Conservation (phyloP, 1,140 invertebrate species). For the Campodea augens region DNA sequence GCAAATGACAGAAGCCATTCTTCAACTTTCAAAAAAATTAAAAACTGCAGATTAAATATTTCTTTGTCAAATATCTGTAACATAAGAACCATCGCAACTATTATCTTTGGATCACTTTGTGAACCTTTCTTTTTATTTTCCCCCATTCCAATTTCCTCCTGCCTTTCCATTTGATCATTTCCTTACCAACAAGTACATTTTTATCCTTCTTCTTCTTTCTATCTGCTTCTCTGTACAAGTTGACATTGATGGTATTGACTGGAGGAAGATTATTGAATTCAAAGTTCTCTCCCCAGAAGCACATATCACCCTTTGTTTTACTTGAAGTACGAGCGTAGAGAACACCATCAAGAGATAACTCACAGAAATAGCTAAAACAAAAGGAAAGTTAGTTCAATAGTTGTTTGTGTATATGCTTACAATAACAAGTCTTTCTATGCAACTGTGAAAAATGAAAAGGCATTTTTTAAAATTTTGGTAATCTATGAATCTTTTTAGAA, state of each 20-base stretch:
- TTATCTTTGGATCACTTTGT: too few relatives aligned
- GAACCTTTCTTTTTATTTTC: too few relatives aligned
- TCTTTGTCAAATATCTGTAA: too few relatives aligned
- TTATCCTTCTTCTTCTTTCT: constrained; percentile 81
- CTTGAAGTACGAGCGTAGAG: constrained; percentile 78
- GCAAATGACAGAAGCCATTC: too few relatives aligned
- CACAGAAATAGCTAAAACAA: constrained; percentile 63
- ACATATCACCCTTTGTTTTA: constrained; percentile 73
- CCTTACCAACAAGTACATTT: constrained; percentile 59
- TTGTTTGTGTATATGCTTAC: not conserved
- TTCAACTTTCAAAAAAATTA: too few relatives aligned
- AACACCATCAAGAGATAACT: constrained; percentile 71
- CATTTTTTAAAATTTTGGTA: too few relatives aligned
- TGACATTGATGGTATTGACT: constrained; percentile 62
- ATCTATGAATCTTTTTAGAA: too few relatives aligned
- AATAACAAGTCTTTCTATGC: not conserved
- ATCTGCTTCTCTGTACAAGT: constrained; percentile 75
- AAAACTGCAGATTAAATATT: too few relatives aligned
- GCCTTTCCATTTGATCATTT: too few relatives aligned
- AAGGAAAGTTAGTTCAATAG: constrained; percentile 6
- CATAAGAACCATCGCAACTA: too few relatives aligned
- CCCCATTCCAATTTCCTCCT: too few relatives aligned
- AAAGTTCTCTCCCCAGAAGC: constrained; percentile 95
- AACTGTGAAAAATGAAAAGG: too few relatives aligned
- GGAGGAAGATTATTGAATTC: constrained; percentile 66